A percentile compares a stretch with the other conserved stretches of the same genome.
Conservation (phyloP, 2,113 vertebrate genomes). For the Chloroceryle aenea region DNA sequence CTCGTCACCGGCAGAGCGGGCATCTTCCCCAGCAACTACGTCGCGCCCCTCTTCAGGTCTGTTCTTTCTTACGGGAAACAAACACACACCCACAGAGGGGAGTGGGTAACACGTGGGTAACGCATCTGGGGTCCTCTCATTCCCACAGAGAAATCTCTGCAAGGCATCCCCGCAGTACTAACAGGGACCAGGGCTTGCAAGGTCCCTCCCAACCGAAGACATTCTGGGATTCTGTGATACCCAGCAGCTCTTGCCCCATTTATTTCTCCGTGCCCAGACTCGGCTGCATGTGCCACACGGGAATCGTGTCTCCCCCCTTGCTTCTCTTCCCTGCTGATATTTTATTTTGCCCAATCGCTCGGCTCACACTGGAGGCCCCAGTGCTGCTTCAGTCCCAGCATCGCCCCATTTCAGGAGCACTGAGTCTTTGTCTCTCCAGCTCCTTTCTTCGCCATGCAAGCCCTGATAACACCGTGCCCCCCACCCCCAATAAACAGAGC, state of each 20-base stretch:
- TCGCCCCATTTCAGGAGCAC: background rate
- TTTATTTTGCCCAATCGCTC: background rate
- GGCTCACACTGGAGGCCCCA: background rate
- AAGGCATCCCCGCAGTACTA: background rate
- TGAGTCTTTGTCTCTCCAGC: background rate
- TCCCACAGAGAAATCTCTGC: rapidly evolving
- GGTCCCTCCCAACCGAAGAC: background rate
- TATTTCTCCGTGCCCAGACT: rapidly evolving
- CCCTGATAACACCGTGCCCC: background rate
- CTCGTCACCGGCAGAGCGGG: conserved; percentile 90
- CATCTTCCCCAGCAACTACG: conserved; percentile 88
- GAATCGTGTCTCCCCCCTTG: background rate
- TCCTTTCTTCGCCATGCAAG: background rate
- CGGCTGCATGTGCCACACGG: rapidly evolving
- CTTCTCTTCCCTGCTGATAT: background rate
- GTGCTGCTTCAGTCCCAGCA: background rate
- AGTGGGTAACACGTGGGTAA: rapidly evolving
- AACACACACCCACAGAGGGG: rapidly evolving
- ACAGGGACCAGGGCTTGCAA: background rate
- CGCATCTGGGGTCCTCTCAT: background rate
- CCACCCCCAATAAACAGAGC: background rate
- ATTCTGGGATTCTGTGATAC: background rate
- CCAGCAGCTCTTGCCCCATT: background rate
- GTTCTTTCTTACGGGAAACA: rapidly evolving
- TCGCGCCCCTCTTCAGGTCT: conserved; percentile 91